Conservation (phyloP, 2,113 vertebrate species). For the Sinocyclocheilus rhinocerous region DNA sequence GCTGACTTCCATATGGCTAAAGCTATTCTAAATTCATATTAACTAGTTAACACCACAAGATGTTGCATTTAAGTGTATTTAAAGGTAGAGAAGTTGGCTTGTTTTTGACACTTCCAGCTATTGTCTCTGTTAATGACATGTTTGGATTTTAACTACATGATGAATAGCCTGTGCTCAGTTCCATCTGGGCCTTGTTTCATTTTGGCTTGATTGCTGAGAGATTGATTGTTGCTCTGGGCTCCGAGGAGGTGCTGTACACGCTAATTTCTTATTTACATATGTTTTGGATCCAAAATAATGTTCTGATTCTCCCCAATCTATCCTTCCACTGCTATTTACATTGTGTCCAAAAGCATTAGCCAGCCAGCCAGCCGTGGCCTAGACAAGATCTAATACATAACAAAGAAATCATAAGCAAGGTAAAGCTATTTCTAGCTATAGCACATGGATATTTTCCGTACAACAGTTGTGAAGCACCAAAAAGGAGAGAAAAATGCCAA, state of each 20-base stretch:
- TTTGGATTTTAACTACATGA: constrained; percentile 18
- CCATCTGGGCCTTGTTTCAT: constrained; percentile 34
- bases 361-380: neutral
- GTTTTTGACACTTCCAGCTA: neutral
- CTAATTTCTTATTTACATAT: constrained; percentile 37
- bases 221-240: constrained; percentile 28
- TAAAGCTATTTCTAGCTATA: neutral
- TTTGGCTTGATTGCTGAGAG: constrained; percentile 15
- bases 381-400: neutral
- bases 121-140: constrained; percentile 1
- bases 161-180: constrained; percentile 5
- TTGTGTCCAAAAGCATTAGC: neutral
- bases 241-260: constrained; percentile 1
- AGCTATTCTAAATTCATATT: neutral
- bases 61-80: neutral
- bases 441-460: neutral
- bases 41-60: neutral
- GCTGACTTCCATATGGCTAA: neutral
- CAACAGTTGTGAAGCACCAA: neutral
- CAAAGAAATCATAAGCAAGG: neutral
- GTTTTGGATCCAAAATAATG: constrained; percentile 32
- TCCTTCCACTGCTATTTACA: constrained; percentile 2
- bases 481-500: neutral
- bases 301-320: constrained; percentile 6
- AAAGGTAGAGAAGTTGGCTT: neutral